Percentiles rank a stretch among this genome's conserved stretches.
phyloP scores from a whole-genome alignment of 2,888 invertebrate genomes.

The Polydrusus tereticollis region DNA sequence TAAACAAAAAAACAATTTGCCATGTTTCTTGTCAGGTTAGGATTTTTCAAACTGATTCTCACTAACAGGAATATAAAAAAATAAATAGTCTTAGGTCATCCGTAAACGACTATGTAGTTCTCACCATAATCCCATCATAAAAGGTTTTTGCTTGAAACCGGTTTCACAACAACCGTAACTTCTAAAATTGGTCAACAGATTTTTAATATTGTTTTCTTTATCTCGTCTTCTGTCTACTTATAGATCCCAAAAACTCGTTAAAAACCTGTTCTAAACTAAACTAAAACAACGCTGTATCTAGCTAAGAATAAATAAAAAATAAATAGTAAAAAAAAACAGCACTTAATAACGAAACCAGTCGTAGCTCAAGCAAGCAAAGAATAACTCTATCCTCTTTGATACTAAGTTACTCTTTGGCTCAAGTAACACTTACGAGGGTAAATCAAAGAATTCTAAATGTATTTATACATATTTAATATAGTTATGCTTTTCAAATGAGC shows the following conservation, averaged over 20 bases:
- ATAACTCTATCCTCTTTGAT: too few species aligned
- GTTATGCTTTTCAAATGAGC: too few species aligned
- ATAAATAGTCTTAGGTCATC: neutral
- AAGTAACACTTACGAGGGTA: neutral
- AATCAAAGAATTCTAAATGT: too few species aligned
- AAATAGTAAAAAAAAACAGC: neutral
- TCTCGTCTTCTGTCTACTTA: slow-evolving; percentile 26
- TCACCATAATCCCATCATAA: neutral
- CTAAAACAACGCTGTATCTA: neutral
- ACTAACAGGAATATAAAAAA: neutral
- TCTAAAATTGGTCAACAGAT: slow-evolving; percentile 34
- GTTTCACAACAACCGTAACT: slow-evolving; percentile 26
- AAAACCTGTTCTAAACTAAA: slow-evolving; percentile 26
- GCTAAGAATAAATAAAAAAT: neutral
- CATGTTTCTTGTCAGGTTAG: neutral
- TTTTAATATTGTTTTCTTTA: slow-evolving; percentile 39
- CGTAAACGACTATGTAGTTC: neutral
- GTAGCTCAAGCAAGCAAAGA: neutral
- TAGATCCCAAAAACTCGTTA: slow-evolving; percentile 28
- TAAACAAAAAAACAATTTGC: neutral
- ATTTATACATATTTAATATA: too few species aligned
- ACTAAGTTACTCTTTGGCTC: too few species aligned
- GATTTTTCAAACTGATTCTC: neutral
- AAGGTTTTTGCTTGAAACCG: slow-evolving; percentile 13
- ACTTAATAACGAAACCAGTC: neutral